Evolutionary conservation across 92 coral and sea anemone species (phyloP).

Genomic region (Micromussa lordhowensis): DNA sequence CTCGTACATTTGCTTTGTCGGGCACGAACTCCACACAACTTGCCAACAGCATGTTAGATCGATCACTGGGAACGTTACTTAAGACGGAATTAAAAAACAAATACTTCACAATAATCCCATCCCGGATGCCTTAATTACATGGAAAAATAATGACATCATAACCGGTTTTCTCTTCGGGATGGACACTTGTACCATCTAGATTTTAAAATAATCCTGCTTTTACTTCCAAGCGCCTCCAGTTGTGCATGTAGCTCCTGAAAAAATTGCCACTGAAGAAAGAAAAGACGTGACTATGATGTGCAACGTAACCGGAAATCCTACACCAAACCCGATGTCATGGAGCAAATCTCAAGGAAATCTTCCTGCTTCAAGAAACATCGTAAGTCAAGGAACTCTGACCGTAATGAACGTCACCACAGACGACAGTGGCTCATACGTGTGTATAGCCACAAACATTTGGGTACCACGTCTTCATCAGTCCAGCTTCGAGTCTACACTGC

Average conservation of each 20-base stretch:
- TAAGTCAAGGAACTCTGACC: conserved; percentile 11
- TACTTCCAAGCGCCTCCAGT: neutral
- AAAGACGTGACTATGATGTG: neutral
- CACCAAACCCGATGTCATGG: neutral
- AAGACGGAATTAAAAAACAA: no score
- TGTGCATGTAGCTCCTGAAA: neutral
- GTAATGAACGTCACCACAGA: neutral
- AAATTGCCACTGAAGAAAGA: neutral
- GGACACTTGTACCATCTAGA: no score
- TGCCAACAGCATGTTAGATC: no score
- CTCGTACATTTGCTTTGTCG: no score
- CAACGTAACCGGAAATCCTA: conserved; percentile 12
- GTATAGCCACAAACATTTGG: conserved; percentile 45
- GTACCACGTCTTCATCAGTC: neutral
- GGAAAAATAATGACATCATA: no score
- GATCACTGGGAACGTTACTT: no score
- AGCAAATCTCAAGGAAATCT: conserved; percentile 11
- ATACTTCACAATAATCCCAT: no score
- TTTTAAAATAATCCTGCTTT: neutral
- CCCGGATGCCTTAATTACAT: no score
- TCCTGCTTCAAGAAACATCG: neutral
- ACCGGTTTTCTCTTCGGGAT: no score
- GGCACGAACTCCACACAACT: no score
- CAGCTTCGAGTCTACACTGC: neutral
- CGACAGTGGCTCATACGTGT: conserved; percentile 41